These are phyloP conservation scores for Ctenochaetus hawaiiensis DNA, from an alignment of 2,797 vertebrate species.

Conservation along the genomic window DNA sequence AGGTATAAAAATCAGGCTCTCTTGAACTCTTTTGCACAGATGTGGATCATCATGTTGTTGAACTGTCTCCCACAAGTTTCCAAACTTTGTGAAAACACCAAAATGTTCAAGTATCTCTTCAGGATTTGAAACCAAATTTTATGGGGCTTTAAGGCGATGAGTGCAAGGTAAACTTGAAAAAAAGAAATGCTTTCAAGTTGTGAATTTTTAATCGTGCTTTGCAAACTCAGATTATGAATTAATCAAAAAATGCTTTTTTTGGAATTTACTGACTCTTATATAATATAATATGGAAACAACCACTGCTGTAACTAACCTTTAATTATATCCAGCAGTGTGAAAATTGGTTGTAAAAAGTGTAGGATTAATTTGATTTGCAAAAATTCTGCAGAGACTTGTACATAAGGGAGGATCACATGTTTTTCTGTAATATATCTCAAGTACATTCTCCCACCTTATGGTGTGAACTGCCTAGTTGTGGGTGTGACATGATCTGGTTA, in stretches of 20 bases:
- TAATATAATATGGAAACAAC: slow-evolving; percentile 20
- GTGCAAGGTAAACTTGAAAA: neutral
- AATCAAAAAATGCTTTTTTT: slow-evolving; percentile 7
- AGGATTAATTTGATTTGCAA: neutral
- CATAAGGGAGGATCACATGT: neutral
- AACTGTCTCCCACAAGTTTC: no score
- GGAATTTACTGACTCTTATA: neutral
- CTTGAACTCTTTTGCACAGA: neutral
- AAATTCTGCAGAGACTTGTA: neutral
- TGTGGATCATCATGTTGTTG: no score
- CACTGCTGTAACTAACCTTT: neutral
- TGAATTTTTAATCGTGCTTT: slow-evolving; percentile 14
- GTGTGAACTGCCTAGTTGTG: slow-evolving; percentile 14
- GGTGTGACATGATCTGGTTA: slow-evolving; percentile 30
- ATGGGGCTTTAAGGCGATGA: no score
- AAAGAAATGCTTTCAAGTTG: neutral
- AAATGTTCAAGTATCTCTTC: no score
- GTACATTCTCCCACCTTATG: slow-evolving; percentile 15
- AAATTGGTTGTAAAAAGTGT: neutral
- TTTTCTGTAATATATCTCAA: slow-evolving; percentile 29
- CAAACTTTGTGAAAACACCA: no score
- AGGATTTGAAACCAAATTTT: no score
- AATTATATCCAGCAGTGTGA: neutral
- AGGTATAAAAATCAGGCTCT: neutral
- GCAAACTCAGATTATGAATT: slow-evolving; percentile 1